Evolutionary conservation across 2,888 invertebrate genomes (phyloP).

Genomic region (Itoplectis maculator): DNA sequence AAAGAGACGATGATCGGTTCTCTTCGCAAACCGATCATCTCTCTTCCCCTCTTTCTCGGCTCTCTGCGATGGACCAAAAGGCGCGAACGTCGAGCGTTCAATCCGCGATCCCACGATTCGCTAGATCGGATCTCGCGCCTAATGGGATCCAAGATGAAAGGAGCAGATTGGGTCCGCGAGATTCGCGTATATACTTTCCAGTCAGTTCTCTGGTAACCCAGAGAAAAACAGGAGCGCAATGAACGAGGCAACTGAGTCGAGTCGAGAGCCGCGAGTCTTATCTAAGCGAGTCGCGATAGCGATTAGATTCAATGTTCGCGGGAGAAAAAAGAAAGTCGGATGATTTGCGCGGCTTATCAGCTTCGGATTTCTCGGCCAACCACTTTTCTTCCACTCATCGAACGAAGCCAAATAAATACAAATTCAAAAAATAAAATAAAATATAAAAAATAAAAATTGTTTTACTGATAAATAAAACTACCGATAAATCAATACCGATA

Average conservation of each 20-base stretch:
- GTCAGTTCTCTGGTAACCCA: constrained; percentile 19
- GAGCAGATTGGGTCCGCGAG: not conserved
- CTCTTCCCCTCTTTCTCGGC: too few relatives aligned
- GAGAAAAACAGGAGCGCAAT: not conserved
- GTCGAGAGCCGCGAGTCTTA: constrained; percentile 2
- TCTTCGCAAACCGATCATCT: constrained; percentile 49
- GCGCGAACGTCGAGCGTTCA: constrained; percentile 1
- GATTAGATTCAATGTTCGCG: constrained; percentile 19
- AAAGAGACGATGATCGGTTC: too few relatives aligned
- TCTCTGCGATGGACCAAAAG: constrained; percentile 30
- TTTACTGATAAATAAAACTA: too few relatives aligned
- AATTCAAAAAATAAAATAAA: too few relatives aligned
- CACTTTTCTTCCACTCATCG: too few relatives aligned
- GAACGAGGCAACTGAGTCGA: too few relatives aligned
- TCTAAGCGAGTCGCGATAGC: not conserved
- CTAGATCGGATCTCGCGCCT: not conserved
- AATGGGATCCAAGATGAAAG: not conserved
- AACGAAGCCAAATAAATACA: too few relatives aligned
- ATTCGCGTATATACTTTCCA: too few relatives aligned
- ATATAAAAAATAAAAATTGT: too few relatives aligned
- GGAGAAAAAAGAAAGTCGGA: not conserved
- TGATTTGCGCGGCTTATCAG: constrained; percentile 3
- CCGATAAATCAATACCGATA: too few relatives aligned
- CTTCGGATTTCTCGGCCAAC: not conserved
- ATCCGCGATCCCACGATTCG: not conserved